Base-by-base conservation (phyloP, 1,140 invertebrate genomes). In the Drosophila ercepeae region DNA sequence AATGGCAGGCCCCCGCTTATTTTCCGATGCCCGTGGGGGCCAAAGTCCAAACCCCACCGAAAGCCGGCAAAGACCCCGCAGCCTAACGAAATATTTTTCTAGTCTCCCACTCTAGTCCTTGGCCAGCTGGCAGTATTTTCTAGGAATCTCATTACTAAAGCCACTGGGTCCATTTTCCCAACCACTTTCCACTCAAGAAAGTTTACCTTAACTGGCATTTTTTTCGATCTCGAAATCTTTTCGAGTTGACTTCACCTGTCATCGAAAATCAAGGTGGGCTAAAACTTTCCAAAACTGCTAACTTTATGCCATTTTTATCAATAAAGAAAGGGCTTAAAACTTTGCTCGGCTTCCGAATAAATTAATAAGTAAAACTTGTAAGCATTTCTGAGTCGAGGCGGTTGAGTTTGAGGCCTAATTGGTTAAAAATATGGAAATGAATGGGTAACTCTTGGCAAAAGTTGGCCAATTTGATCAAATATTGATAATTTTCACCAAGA, bases 221-320 rank as follows among this genome's bases (percentile, higher is more conserved):
- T 36, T 32, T 13, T 34, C 63, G 14, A 23, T 65, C 44, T 36
- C 23, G 41, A 64, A 64, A 67, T 67, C 46, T 16, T 34, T n/a
- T n/a, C n/a, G 46, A 23, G 58, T 25, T 51, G 46, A 59, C 25
- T 67, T 32, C n/a, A 21, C 60, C 61, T 53, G 60, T 67, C 60
- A 44, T 48, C 39, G 0, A 8, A 46, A 8, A 23, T 42, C 46
- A 6, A 34, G 27, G 27, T 21, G 27, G 4, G 1, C 13, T 5
- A 9, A 9, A 68, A 68, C 61, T 68, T 68, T 67, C 36, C 36
- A 5, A 32, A 32, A 39, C 36, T 16, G 42, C 23, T 7, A 64
- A 64, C 27, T 67, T 65, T 67, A 67, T 52, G 4, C 60, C 39
- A 42, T 53, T 68, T 65, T 68, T 67, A 67, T 67, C 61, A 67